Base-by-base conservation (phyloP, 2,888 invertebrate species). In the Leptinotarsa rubiginosa region DNA sequence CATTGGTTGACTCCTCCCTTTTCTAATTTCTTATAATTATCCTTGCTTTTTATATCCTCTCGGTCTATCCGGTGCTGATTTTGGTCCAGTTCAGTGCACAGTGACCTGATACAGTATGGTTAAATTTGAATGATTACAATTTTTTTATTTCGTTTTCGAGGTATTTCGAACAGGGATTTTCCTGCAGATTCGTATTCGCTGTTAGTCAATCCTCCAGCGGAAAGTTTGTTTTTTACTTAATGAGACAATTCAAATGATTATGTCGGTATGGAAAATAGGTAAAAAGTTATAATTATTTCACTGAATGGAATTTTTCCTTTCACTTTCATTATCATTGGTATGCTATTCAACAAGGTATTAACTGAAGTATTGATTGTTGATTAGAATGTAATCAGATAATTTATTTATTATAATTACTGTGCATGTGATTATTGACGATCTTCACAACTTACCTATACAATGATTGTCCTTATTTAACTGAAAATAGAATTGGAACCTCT, bases 1-100 rank as follows among this genome's bases (percentile, higher is more conserved):
- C 83, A 84, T 84, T 84, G 84, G 81, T 82, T 81, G 80, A 83
- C 84, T 84, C 84, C 84, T 82, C 84, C 84, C 83, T 81, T 82
- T 83, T 81, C 80, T 81, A 80, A 82, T 81, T 79, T 81, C 79
- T 79, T 80, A 77, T 77, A 70, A 81, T 79, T 82, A 83, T 83
- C 83, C 83, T 83, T 83, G 83, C 82, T 82, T 83, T 82, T 83
- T 82, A 74, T 70, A 72, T 74, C 59, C 75, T 73, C 70, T 77
- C 76, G 72, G 72, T 77, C 70, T 65, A 67, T 52, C 56, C 68
- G 70, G 75, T 72, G 73, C 72, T 67, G 77, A 75, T 75, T 78
- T 77, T 77, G 69, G 68, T 72, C 59, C 75, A 73, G 72, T 73
- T 74, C 74, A 73, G 70, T 77, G 76, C 70, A 68, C 73, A 73